These are phyloP conservation scores for Drosophila repletoides DNA, from an alignment of 1,140 invertebrate species.

Conservation along the genomic window DNA sequence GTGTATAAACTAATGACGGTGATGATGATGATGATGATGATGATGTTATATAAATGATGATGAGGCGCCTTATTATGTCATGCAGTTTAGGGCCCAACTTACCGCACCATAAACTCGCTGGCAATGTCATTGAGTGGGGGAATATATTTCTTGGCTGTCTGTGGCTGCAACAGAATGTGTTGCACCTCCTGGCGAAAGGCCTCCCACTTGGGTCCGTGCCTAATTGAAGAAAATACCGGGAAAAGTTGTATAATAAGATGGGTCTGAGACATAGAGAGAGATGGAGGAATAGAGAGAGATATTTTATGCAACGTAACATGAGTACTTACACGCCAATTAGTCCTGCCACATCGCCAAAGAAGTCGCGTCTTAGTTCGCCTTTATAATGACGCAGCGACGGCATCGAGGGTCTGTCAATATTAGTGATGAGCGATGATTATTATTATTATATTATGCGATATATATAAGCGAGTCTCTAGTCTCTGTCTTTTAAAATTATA, in stretches of 20 bases:
- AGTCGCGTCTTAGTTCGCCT: constrained; percentile 88
- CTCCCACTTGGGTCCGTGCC: constrained; percentile 93
- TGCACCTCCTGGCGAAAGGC: constrained; percentile 91
- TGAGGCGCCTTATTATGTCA: constrained; percentile 1
- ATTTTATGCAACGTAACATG: constrained; percentile 36
- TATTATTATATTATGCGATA: too few species aligned
- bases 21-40: neutral
- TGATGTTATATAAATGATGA: constrained; percentile 16
- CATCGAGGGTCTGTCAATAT: constrained; percentile 87
- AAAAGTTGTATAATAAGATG: too few species aligned
- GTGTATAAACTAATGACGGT: too few species aligned
- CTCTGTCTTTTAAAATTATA: too few species aligned
- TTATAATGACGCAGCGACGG: constrained; percentile 91
- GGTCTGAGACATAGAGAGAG: too few species aligned
- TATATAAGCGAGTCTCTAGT: too few species aligned
- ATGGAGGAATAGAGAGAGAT: too few species aligned
- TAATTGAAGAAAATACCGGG: constrained; percentile 83
- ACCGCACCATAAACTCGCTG: constrained; percentile 88
- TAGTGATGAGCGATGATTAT: too few species aligned
- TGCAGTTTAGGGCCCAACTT: constrained; percentile 37
- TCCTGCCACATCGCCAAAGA: constrained; percentile 88
- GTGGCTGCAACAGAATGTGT: constrained; percentile 90
- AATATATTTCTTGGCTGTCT: constrained; percentile 89
- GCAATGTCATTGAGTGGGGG: constrained; percentile 89
- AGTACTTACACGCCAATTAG: constrained; percentile 91